Evolutionary conservation across 2,797 vertebrate genomes (phyloP).

Genomic region (Pygocentrus nattereri): DNA sequence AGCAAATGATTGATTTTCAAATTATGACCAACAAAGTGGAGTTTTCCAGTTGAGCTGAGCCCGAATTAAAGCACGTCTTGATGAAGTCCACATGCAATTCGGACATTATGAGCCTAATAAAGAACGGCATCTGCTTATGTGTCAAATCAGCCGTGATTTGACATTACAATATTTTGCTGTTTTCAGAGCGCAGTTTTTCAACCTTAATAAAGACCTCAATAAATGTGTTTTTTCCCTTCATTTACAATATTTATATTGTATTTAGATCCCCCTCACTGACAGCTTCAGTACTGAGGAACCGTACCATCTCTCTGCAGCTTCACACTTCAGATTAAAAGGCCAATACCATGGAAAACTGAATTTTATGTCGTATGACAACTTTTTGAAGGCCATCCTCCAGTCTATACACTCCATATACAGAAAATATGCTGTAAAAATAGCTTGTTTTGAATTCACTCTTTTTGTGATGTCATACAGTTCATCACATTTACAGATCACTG

Average conservation of each 20-base stretch:
- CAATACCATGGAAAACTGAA: too few species aligned
- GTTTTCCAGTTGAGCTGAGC: neutral
- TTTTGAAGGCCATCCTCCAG: too few species aligned
- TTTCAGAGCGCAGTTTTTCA: constrained; percentile 12
- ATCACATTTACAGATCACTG: too few species aligned
- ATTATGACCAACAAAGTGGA: neutral
- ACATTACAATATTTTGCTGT: constrained; percentile 43
- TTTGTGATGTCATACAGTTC: too few species aligned
- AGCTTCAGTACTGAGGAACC: neutral
- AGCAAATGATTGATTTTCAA: too few species aligned
- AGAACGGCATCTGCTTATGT: neutral
- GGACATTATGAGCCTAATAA: constrained; percentile 12
- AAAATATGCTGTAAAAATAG: too few species aligned
- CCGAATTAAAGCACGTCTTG: neutral
- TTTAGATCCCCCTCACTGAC: neutral
- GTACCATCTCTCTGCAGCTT: neutral
- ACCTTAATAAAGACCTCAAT: neutral
- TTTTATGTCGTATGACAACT: too few species aligned
- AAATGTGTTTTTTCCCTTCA: too few species aligned
- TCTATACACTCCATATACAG: too few species aligned
- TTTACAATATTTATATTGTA: neutral
- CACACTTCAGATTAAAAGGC: neutral
- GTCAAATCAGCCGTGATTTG: constrained; percentile 22
- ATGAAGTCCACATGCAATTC: constrained; percentile 27
- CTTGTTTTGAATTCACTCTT: too few species aligned